phyloP scores from a whole-genome alignment of 2,888 invertebrate species.

The Cataglyphis altisquamis region DNA sequence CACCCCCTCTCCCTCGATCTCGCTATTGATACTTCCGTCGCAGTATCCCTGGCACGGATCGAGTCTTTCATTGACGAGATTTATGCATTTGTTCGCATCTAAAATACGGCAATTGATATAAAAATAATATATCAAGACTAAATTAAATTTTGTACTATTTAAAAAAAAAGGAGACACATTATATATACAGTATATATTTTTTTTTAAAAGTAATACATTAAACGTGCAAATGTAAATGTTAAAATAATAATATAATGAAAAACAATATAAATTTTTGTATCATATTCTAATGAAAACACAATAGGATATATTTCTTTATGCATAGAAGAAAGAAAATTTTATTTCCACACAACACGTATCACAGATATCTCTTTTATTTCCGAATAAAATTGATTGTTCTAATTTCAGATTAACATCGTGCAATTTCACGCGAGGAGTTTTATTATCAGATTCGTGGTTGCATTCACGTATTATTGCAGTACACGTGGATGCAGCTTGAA shows the following conservation, averaged over 20 bases:
- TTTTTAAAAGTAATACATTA: too few relatives aligned
- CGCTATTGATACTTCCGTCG: conserved; percentile 52
- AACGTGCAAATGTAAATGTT: too few relatives aligned
- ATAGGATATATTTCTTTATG: background rate
- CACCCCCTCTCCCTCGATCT: conserved; percentile 37
- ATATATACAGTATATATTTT: background rate
- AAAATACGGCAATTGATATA: background rate
- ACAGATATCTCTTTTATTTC: background rate
- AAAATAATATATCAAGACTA: background rate
- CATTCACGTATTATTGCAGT: background rate
- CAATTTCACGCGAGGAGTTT: background rate
- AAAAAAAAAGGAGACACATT: background rate
- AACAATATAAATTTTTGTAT: background rate
- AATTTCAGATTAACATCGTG: background rate
- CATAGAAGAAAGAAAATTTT: background rate
- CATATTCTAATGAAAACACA: background rate
- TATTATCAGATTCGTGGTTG: background rate
- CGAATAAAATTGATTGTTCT: background rate
- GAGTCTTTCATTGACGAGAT: background rate
- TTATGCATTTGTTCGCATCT: background rate
- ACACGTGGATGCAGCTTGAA: background rate
- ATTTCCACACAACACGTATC: background rate
- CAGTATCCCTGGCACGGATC: background rate
- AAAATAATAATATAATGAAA: background rate
- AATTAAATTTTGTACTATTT: background rate